Percentiles rank a stretch among this genome's conserved stretches.
These are phyloP conservation scores for Cepaea nemoralis DNA, from an alignment of 1,140 invertebrate genomes.

Conservation along the genomic window DNA sequence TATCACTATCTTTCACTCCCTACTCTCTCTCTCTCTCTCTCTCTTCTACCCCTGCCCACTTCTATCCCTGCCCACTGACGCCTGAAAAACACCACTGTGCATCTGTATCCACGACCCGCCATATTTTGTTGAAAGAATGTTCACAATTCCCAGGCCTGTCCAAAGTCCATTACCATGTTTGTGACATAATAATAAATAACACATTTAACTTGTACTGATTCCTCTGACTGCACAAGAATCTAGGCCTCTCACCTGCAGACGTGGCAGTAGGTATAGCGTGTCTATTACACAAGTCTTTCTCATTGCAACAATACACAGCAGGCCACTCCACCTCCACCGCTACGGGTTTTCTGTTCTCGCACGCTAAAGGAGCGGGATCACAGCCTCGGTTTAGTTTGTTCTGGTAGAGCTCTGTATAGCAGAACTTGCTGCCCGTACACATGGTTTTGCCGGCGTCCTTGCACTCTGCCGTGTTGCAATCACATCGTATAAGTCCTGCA, in stretches of 20 bases:
- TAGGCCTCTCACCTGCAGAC: slow-evolving; percentile 3
- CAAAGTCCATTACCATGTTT: too few relatives aligned
- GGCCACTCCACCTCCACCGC: slow-evolving; percentile 57
- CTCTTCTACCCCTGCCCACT: too few relatives aligned
- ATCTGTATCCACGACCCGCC: too few relatives aligned
- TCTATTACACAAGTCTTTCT: slow-evolving; percentile 61
- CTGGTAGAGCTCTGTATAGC: slow-evolving; percentile 58
- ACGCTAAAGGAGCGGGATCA: slow-evolving; percentile 54
- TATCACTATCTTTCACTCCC: too few relatives aligned
- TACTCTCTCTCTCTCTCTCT: too few relatives aligned
- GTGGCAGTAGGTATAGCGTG: slow-evolving; percentile 48
- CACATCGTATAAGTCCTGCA: slow-evolving; percentile 43
- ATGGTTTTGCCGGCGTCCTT: slow-evolving; percentile 44
- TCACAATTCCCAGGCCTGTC: too few relatives aligned
- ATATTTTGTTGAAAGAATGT: too few relatives aligned
- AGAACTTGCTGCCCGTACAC: slow-evolving; percentile 54
- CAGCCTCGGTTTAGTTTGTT: slow-evolving; percentile 58
- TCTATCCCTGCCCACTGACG: too few relatives aligned
- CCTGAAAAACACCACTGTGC: too few relatives aligned
- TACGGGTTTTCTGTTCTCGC: slow-evolving; percentile 62
- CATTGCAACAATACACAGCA: slow-evolving; percentile 59
- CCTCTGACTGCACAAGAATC: neutral
- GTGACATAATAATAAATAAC: too few relatives aligned
- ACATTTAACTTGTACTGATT: too few relatives aligned
- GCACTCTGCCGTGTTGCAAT: slow-evolving; percentile 62